These are phyloP conservation scores for Perodicticus potto DNA, from an alignment of 2,797 vertebrate genomes.

Conservation along the genomic window DNA sequence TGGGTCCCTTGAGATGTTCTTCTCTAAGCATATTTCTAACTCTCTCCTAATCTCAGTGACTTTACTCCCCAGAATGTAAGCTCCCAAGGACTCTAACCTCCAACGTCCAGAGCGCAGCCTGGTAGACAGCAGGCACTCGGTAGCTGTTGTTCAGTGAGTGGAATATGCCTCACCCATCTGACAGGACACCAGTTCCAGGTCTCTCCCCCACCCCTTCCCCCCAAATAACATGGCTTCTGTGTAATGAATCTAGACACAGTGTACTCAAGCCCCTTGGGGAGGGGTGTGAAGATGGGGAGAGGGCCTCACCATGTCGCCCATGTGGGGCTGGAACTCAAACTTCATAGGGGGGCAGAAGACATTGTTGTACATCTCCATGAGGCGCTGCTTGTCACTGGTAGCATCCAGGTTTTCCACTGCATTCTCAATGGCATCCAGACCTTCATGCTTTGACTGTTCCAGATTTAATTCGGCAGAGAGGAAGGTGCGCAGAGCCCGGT, in stretches of 20 bases:
- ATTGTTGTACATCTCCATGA: conserved; percentile 99
- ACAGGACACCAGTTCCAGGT: background rate
- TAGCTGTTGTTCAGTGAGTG: background rate
- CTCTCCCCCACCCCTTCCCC: background rate
- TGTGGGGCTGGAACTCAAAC: conserved; percentile 99
- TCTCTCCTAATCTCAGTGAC: background rate
- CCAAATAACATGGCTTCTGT: background rate
- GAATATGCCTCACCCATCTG: background rate
- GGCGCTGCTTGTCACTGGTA: conserved; percentile 96
- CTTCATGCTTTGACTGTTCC: conserved; percentile 96
- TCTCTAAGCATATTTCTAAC: background rate
- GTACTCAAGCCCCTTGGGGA: background rate
- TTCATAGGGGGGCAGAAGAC: conserved; percentile 98
- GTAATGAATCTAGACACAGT: background rate
- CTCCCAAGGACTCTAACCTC: background rate
- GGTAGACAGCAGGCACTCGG: background rate
- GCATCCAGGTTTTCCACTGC: conserved; percentile 96
- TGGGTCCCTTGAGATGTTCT: background rate
- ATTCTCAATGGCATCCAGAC: conserved; percentile 95
- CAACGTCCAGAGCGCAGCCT: background rate
- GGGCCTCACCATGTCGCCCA: conserved; percentile 96
- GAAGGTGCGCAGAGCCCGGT: conserved; percentile 96
- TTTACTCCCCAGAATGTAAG: background rate
- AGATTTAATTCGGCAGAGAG: conserved; percentile 97
- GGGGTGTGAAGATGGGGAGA: background rate